These are phyloP conservation scores for Atta texana DNA, from an alignment of 1,140 invertebrate species.

Conservation along the genomic window DNA sequence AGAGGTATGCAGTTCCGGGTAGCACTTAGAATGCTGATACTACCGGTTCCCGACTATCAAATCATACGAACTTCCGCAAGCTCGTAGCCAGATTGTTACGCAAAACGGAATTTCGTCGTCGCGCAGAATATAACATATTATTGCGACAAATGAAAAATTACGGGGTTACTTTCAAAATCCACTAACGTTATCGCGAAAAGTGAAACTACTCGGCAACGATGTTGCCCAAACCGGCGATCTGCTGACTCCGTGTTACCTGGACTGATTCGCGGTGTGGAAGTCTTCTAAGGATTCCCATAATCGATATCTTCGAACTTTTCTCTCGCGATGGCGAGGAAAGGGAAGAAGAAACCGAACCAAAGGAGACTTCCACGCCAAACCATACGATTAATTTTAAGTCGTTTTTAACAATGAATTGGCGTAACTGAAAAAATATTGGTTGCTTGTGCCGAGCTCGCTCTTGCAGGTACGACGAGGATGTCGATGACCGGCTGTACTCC, in stretches of 20 bases:
- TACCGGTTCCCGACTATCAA: constrained; percentile 75
- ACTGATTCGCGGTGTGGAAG: constrained; percentile 84
- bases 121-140: constrained; percentile 28
- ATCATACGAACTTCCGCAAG: constrained; percentile 65
- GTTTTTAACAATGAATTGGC: constrained; percentile 70
- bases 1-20: constrained; percentile 86
- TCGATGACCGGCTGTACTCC: constrained; percentile 79
- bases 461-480: constrained; percentile 81
- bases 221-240: constrained; percentile 79
- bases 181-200: neutral
- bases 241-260: constrained; percentile 86
- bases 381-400: constrained; percentile 79
- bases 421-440: constrained; percentile 85
- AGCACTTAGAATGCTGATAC: constrained; percentile 85
- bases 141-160: neutral
- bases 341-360: constrained; percentile 68
- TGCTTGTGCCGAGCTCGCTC: constrained; percentile 81
- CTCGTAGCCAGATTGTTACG: neutral
- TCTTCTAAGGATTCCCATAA: constrained; percentile 64
- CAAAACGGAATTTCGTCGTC: constrained; percentile 64
- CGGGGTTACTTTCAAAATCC: neutral
- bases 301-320: constrained; percentile 54
- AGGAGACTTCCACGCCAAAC: constrained; percentile 80
- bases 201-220: constrained; percentile 31
- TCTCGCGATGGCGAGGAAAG: constrained; percentile 55